Base-by-base conservation (phyloP, 2,888 invertebrate species). In the Hipparchia semele region DNA sequence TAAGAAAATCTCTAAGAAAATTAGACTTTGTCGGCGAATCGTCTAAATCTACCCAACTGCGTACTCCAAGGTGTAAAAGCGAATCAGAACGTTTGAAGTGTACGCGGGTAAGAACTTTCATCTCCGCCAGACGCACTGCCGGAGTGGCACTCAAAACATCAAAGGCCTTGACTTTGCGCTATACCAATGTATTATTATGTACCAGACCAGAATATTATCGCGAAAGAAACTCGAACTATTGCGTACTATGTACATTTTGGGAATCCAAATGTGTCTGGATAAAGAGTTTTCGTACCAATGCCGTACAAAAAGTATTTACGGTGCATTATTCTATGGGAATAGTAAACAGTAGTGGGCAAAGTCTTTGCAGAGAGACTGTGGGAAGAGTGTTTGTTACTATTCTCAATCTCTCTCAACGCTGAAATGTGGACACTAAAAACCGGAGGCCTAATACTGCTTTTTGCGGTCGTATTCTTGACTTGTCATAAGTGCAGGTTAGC, bases 11-110 rank as follows among this genome's bases (percentile, higher is more conserved):
- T n/a, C 66, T 77, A 80, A 79, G 76, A 73, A 69, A 72, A 51
- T 73, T 64, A 70, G 69, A 73, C 78, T 75, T 80, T 78, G 77
- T 81, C 77, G 71, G 75, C 73, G 74, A 74, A 75, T 79, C 76
- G 75, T 75, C 78, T 74, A 76, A 74, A 71, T 74, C 74, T 73
- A 70, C 77, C 64, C 74, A 76, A 76, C 79, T 82, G 82, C 83
- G 85, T 86, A 83, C 87, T 86, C 81, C 79, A 86, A 90, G 90
- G 90, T 87, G 90, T 90, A 90, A 90, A 90, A 84, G 90, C 89
- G 87, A 89, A 90, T 89, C 90, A 86, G 84, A 85, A 78, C 89
- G 86, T 89, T 90, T 90, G 87, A 89, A 87, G 89, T 87, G 82
- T 82, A 81, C 39, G 81, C 49, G 81, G 83, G 84, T 84, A 86